phyloP scores from a whole-genome alignment of 2,113 vertebrate species.

The Origma solitaria region DNA sequence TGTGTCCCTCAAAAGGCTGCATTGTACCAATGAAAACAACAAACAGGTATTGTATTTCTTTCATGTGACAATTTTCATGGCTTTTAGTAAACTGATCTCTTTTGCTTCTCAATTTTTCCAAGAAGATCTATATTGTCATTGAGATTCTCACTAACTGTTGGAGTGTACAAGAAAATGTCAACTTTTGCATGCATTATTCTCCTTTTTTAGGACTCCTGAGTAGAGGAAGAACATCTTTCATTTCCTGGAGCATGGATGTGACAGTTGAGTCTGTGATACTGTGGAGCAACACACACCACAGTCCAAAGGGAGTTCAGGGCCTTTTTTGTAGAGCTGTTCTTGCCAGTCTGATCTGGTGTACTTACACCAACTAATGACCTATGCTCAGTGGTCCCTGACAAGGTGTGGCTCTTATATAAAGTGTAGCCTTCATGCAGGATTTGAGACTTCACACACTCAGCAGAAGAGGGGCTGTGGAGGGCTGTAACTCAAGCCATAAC shows the following conservation, averaged over 20 bases:
- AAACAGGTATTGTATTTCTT: constrained; percentile 80
- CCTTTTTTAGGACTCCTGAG: neutral
- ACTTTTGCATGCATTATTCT: neutral
- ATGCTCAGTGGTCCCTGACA: neutral
- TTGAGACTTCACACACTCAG: neutral
- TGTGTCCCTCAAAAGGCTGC: constrained; percentile 91
- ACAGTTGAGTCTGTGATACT: neutral
- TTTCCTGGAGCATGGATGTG: neutral
- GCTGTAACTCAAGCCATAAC: neutral
- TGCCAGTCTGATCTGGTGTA: neutral
- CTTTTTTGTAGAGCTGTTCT: neutral
- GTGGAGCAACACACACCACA: neutral
- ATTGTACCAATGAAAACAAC: constrained; percentile 81
- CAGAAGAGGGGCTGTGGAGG: neutral
- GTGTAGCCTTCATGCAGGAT: neutral
- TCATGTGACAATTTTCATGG: neutral
- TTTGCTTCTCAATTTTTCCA: neutral
- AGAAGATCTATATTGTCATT: neutral
- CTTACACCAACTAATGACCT: neutral
- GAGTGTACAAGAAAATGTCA: neutral
- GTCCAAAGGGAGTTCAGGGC: neutral
- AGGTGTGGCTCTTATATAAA: neutral
- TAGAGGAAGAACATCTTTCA: neutral
- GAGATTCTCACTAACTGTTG: neutral
- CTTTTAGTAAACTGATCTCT: neutral